A percentile compares a stretch with the other conserved stretches of the same genome.
phyloP scores from a whole-genome alignment of 2,888 invertebrate genomes.

The Epirrita christyi region DNA sequence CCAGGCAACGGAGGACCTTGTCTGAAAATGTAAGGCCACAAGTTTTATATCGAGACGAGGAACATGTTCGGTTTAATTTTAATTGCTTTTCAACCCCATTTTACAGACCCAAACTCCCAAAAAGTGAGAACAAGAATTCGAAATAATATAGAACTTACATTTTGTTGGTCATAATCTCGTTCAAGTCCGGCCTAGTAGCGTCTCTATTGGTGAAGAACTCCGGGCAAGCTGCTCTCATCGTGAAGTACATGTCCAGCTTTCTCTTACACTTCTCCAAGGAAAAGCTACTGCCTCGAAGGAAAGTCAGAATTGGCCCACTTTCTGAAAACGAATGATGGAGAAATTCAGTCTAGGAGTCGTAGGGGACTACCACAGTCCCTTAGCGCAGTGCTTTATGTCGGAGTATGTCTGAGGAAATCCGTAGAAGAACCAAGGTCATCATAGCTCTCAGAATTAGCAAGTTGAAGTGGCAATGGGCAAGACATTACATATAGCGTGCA shows the following conservation, averaged over 20 bases:
- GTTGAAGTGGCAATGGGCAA: too few relatives aligned
- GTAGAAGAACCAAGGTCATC: too few relatives aligned
- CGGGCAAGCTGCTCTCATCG: constrained; percentile 92
- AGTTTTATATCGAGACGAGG: neutral
- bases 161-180: constrained; percentile 83
- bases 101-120: too few relatives aligned
- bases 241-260: constrained; percentile 94
- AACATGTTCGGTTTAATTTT: too few relatives aligned
- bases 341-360: too few relatives aligned
- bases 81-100: neutral
- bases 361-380: too few relatives aligned
- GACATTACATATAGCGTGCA: too few relatives aligned
- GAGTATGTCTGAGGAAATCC: too few relatives aligned
- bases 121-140: too few relatives aligned
- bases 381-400: too few relatives aligned
- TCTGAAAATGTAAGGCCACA: constrained; percentile 68
- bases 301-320: constrained; percentile 88
- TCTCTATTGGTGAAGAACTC: constrained; percentile 92
- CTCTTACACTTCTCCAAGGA: constrained; percentile 90
- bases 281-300: constrained; percentile 92
- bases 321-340: constrained; percentile 73
- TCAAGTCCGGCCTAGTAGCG: constrained; percentile 86
- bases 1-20: constrained; percentile 92
- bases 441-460: too few relatives aligned
- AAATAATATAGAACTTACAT: constrained; percentile 80